Base-by-base conservation (phyloP, 2,113 vertebrate species). In the Irena cyanogastra region DNA sequence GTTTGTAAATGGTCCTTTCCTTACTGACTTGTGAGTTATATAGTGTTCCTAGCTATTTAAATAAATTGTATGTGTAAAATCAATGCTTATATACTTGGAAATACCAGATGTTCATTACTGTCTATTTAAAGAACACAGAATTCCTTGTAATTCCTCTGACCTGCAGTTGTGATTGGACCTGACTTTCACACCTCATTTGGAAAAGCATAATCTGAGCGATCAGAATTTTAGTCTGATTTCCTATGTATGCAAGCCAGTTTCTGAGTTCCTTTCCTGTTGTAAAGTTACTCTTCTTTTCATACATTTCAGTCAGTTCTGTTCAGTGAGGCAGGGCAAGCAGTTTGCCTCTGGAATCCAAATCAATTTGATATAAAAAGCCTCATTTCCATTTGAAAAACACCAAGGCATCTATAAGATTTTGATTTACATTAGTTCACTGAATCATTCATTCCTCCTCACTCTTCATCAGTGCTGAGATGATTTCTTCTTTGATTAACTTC, bases 321-420 rank as follows among this genome's bases (percentile, higher is more conserved):
- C 83, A 92, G 81, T 63, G 63, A 89, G 95, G 87, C 54, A 31
- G 41, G 45, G 41, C 69, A 85, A 89, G 66, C 27, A 66, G 60
- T 93, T 95, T 97, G 91, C 71, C 77, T 86, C 81, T 92, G 90
- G 90, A 97, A 95, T 96, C 81, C 61, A 92, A 95, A 97, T 94
- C 63, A 79, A 68, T 76, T 85, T 70, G 59, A 56, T 95, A 95
- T 92, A 95, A 95, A 95, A 97, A 97, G 30, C 79, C 71, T 93
- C 71, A 95, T 96, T 96, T 93, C 89, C 95, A 97, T 96, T 93
- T 97, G 94, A 97, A 96, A 97, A 96, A 87, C 87, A 64, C 60
- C 56, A 86, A 90, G 71, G 31, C 93, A 92, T 74, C 81, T 86
- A 80, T 87, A 87, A 89, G 85, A 84, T 93, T 96, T 94, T 93